Conservation (phyloP, 2,797 vertebrate genomes). For the Psittacula derbiana region DNA sequence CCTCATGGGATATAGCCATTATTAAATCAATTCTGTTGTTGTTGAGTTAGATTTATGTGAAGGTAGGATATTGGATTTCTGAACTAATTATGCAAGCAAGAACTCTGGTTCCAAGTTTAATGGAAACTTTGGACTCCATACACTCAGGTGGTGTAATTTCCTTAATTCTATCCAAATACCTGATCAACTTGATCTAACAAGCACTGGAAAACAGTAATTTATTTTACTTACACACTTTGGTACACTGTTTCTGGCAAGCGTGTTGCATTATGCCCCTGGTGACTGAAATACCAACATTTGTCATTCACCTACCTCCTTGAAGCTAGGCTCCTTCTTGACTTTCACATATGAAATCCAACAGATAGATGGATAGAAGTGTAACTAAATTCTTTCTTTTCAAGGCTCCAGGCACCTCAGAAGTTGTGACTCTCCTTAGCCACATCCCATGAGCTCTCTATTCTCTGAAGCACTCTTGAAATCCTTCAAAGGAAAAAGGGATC, state of each 20-base stretch:
- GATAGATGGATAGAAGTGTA: neutral
- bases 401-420: neutral
- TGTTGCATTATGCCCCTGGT: neutral
- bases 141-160: neutral
- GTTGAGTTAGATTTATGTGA: neutral
- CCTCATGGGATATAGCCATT: neutral
- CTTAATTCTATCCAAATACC: neutral
- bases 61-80: slow-evolving; percentile 20
- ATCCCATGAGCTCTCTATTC: neutral
- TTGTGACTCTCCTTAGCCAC: neutral
- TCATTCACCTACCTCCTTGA: neutral
- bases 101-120: neutral
- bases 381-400: slow-evolving; percentile 10
- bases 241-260: neutral
- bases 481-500: neutral
- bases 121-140: neutral
- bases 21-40: slow-evolving; percentile 12
- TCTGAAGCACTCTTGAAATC: neutral
- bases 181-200: neutral
- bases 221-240: neutral
- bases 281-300: neutral
- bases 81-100: slow-evolving; percentile 10
- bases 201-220: neutral
- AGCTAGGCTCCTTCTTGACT: neutral
- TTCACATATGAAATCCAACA: neutral